Evolutionary conservation across 92 coral and sea anemone genomes (phyloP).

Genomic region (Zoanthus solanderi): DNA sequence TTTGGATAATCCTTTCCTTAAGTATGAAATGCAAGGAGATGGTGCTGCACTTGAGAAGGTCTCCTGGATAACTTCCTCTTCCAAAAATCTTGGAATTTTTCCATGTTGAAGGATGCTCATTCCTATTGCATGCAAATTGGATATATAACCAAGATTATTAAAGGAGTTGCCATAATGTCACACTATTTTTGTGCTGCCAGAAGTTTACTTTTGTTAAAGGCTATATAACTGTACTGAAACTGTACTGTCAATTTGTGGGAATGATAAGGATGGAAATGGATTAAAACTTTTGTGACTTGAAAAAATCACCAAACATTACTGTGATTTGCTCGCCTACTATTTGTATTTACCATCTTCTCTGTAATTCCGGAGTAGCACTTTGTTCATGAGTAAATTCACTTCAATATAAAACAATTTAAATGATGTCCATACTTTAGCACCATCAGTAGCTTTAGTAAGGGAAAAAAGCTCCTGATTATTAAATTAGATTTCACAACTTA

Average conservation of each 20-base stretch:
- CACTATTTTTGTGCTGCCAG: neutral
- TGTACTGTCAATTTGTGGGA: neutral
- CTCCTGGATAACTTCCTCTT: too few relatives aligned
- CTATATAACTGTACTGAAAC: neutral
- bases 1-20: too few relatives aligned
- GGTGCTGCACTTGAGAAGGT: too few relatives aligned
- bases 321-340: neutral
- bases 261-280: neutral
- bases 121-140: too few relatives aligned
- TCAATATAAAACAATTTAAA: neutral
- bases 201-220: neutral
- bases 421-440: neutral
- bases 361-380: neutral
- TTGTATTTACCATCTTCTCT: neutral
- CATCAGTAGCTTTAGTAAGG: neutral
- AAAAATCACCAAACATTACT: neutral
- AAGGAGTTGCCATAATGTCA: neutral
- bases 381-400: neutral
- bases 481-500: neutral
- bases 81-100: too few relatives aligned
- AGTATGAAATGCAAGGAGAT: too few relatives aligned
- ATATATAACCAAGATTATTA: neutral
- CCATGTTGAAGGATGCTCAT: too few relatives aligned
- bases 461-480: neutral
- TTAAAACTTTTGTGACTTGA: neutral